Evolutionary conservation across 2,113 vertebrate species (phyloP), one percentile per base, ranked within the genome.

Genomic region (Loxodonta africana): DNA sequence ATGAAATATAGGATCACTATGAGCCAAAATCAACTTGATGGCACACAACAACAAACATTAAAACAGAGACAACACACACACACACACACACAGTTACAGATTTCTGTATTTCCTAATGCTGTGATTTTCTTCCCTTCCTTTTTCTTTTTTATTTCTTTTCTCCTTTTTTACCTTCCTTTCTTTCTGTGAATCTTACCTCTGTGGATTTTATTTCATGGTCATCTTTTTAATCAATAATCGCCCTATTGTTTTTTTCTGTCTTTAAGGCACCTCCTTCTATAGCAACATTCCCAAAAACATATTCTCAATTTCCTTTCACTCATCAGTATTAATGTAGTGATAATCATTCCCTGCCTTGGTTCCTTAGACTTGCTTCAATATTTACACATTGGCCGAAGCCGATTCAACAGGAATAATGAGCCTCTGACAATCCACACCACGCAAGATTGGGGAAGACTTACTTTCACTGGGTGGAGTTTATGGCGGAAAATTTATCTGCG

Each of bases 361-460:
- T 25, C 95, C 97, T 97, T 92, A 74, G 83, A 65, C 91, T 97
- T 93, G 37, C 74, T 98, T 92, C 92, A 95, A 46, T 98, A 96
- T 97, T 98, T 98, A 83, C 6, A 20, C 76, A 88, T 60, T 7
- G 44, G 71, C 62, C 26, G 1, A 41, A 96, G 73, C 48, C 26
- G n/a, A 87, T 60, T 8, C 17, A 86, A 81, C 81, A 69, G 90
- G 84, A 93, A 94, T 85, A 90, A 93, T 67, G 82, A 93, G 76
- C 12, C 87, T 65, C 57, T 76, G 48, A 60, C 63, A 74, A 53
- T 48, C 3, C 46, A 26, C 48, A 26, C 65, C 20, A 60, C 20
- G 15, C 30, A 18, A 53, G 57, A 69, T 80, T 21, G 83, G 21
- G 33, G 81, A 84, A 82, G n/a, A 41, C 78, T 91, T 83, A 63